Evolutionary conservation across 1,140 invertebrate species (phyloP).

Genomic region (Drosophila parabipectinata): DNA sequence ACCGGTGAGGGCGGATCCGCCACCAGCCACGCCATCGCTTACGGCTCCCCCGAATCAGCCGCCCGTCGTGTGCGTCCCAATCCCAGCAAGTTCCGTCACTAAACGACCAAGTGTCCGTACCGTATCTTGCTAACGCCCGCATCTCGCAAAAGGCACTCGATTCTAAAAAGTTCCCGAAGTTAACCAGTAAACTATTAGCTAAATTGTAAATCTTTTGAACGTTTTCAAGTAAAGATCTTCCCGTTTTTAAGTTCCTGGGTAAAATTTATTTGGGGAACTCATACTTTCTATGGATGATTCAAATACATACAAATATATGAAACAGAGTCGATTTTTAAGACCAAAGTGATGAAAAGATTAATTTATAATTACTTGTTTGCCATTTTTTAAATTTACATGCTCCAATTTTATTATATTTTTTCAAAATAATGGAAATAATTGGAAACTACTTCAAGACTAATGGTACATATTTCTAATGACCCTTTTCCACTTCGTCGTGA

Average conservation of each 20-base stretch:
- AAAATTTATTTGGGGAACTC: background rate
- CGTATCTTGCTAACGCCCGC: conserved; percentile 38
- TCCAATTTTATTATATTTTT: too few relatives aligned
- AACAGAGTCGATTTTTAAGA: too few relatives aligned
- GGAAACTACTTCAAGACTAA: too few relatives aligned
- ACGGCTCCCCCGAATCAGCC: conserved; percentile 85
- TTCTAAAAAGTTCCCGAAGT: conserved; percentile 44
- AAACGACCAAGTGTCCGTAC: conserved; percentile 40
- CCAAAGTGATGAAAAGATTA: too few relatives aligned
- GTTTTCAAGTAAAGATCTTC: conserved; percentile 58
- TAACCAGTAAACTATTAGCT: conserved; percentile 64
- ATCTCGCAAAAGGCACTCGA: conserved; percentile 28
- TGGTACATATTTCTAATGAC: too few relatives aligned
- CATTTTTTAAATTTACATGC: too few relatives aligned
- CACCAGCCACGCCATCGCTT: conserved; percentile 88
- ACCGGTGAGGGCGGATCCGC: conserved; percentile 88
- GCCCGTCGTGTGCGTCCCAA: conserved; percentile 64
- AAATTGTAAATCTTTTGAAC: conserved; percentile 60
- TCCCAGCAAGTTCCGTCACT: conserved; percentile 77
- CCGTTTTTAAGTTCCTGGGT: conserved; percentile 39
- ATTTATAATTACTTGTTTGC: too few relatives aligned
- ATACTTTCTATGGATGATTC: too few relatives aligned
- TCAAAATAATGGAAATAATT: too few relatives aligned
- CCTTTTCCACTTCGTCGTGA: too few relatives aligned
- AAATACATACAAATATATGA: too few relatives aligned